Percentiles rank a stretch among this genome's conserved stretches.
Conservation (phyloP, 2,113 vertebrate genomes). For the Candoia aspera region DNA sequence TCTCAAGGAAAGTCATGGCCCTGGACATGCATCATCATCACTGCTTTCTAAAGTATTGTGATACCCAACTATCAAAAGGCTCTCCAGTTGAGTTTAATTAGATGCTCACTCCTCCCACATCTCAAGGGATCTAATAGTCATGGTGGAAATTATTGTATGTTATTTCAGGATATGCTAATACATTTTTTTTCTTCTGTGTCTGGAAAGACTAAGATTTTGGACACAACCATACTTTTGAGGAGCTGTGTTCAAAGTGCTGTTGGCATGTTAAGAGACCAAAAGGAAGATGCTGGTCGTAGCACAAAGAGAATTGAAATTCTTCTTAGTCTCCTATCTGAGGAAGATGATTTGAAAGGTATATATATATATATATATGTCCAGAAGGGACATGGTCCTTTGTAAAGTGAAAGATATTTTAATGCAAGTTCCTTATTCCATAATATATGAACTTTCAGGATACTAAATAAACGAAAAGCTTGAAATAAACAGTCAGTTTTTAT, state of each 20-base stretch:
- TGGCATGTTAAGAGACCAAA: conserved; percentile 84
- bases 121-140: not conserved
- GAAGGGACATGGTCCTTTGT: not conserved
- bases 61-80: not conserved
- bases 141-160: not conserved
- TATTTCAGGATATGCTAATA: not conserved
- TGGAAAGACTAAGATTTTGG: conserved; percentile 69
- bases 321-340: conserved; percentile 78
- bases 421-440: not conserved
- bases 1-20: not conserved
- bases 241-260: conserved; percentile 92
- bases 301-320: conserved; percentile 84
- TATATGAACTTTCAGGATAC: not conserved
- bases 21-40: not conserved
- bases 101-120: not conserved
- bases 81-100: not conserved
- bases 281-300: conserved; percentile 71
- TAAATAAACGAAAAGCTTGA: not conserved
- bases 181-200: accelerated
- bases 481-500: not conserved
- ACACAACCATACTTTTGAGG: conserved; percentile 84
- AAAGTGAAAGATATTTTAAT: not conserved
- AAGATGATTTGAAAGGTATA: conserved; percentile 71
- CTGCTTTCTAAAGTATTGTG: not conserved
- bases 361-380: not conserved